phyloP scores from a whole-genome alignment of 2,113 vertebrate genomes.

The Crotalus tigris region DNA sequence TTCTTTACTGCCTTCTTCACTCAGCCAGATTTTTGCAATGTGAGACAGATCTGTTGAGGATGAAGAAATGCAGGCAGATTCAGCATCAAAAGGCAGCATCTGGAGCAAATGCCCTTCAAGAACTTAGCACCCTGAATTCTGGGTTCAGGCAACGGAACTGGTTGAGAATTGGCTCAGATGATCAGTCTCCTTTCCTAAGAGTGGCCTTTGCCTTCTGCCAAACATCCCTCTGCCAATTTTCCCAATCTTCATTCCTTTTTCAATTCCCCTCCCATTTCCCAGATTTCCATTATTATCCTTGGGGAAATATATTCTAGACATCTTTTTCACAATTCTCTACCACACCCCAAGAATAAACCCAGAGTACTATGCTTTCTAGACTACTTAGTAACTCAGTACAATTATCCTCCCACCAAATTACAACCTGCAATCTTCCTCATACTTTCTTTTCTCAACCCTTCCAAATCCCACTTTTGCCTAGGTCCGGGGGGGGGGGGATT shows the following conservation, averaged over 20 bases:
- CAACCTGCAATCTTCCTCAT: not conserved
- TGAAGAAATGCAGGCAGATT: not conserved
- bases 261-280: not conserved
- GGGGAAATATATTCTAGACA: not conserved
- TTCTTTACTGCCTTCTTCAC: not conserved
- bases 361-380: not conserved
- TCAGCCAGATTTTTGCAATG: not conserved
- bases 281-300: not conserved
- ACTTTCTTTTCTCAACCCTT: not conserved
- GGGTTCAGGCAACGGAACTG: not conserved
- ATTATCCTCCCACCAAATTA: not conserved
- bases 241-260: not conserved
- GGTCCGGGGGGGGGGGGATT: not conserved
- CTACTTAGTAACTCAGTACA: not conserved
- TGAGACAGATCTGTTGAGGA: not conserved
- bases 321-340: not conserved
- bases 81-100: not conserved
- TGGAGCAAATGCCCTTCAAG: not conserved
- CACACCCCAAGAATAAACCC: not conserved
- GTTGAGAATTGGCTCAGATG: not conserved
- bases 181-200: not conserved
- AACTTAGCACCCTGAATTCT: not conserved
- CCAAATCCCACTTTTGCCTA: not conserved
- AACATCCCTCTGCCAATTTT: not conserved
- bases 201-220: not conserved